Conservation (phyloP, 2,113 vertebrate species). For the Ranitomeya imitator region DNA sequence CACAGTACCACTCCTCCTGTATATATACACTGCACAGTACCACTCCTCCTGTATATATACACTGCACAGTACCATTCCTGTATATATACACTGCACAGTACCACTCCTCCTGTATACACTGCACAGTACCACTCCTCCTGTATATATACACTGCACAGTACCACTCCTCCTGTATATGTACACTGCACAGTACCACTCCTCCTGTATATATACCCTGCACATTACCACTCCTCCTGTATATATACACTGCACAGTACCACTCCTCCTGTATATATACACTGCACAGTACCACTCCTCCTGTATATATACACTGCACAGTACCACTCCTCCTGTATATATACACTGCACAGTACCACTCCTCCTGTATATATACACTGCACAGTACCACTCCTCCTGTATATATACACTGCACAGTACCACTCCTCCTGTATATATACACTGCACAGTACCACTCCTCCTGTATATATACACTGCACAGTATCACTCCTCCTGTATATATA, state of each 20-base stretch:
- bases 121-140: neutral
- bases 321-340: neutral
- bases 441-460: neutral
- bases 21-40: neutral
- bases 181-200: neutral
- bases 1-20: neutral
- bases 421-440: neutral
- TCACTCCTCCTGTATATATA: neutral
- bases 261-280: neutral
- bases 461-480: neutral
- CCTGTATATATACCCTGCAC: neutral
- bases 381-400: neutral
- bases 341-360: neutral
- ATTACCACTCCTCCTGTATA: neutral
- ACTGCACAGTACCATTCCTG: neutral
- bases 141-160: neutral
- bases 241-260: neutral
- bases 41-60: neutral
- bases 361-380: neutral
- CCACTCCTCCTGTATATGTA: neutral
- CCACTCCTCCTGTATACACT: neutral
- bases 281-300: neutral
- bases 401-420: neutral
- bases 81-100: neutral
- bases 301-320: neutral